Evolutionary conservation across 2,113 vertebrate species (phyloP), one percentile per base, ranked within the genome.

Genomic region (Phalacrocorax brasilianus): DNA sequence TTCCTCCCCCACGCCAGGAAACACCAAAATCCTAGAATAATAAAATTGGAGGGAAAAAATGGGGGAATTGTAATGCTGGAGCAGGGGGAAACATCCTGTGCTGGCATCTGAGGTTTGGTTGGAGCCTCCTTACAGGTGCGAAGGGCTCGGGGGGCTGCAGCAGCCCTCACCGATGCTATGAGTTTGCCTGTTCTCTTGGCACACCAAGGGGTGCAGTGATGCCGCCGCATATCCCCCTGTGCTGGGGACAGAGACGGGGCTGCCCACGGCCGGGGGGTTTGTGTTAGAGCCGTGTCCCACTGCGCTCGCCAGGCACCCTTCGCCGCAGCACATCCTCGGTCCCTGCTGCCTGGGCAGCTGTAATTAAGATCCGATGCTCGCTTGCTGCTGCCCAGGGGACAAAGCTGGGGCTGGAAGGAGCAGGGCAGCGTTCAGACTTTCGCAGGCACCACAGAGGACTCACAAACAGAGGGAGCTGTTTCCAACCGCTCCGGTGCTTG

Each of bases 381-480:
- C 66, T 55, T 38, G 32, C 61, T 67, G 56, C 85, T 78, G 26
- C 61, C 83, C 2, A 1, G 16, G 17, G 61, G 21, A 21, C 63
- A 10, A 0, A 4, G n/a, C 67, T 9, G 62, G 5, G 8, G 20
- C 67, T 80, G 92, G 78, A 52, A 72, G 79, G 78, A 19, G 24
- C 22, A 0, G 26, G 15, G 33, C 42, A 2, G 14, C 0, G 22
- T 5, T n/a, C 55, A 35, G 59, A 5, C 44, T 58, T 85, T 40
- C 42, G 28, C 61, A 7, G 3, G 71, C 75, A 17, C 42, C 78
- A 12, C 58, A 1, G 26, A 47, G 15, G 0, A 49, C 73, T 96
- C 50, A 30, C 91, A 93, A 66, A 88, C 90, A 88, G 96, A 89
- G 89, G 91, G 85, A 95, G 94, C 90, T 81, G 2, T 95, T 88